These are phyloP conservation scores for Sprattus sprattus DNA, from an alignment of 2,113 vertebrate species.

Conservation along the genomic window DNA sequence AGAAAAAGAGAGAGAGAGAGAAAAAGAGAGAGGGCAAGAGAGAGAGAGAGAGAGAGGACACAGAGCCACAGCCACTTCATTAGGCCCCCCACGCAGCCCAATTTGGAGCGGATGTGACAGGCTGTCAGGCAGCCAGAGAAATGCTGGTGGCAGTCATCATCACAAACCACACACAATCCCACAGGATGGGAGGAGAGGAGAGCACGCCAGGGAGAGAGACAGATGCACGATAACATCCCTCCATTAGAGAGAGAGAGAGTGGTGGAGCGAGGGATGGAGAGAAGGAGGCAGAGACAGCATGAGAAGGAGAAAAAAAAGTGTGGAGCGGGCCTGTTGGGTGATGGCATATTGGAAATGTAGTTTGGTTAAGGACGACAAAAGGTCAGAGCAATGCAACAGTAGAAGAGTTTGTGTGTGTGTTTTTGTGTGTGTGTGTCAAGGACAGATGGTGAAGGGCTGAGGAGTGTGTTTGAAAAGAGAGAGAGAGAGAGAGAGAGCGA, in stretches of 20 bases:
- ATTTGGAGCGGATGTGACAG: slow-evolving; percentile 3
- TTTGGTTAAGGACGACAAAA: background rate
- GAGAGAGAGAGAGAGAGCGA: background rate
- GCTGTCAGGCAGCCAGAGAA: background rate
- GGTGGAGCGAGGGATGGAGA: background rate
- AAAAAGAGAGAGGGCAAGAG: background rate
- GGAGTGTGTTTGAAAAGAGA: background rate
- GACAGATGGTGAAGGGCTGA: background rate
- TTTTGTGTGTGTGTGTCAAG: background rate
- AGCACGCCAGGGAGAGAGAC: slow-evolving; percentile 9
- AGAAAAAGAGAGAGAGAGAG: background rate
- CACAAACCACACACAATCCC: background rate
- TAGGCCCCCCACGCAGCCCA: background rate
- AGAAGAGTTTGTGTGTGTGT: background rate
- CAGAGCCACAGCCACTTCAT: background rate
- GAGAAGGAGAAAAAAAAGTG: background rate
- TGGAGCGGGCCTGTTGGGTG: background rate
- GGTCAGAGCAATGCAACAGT: background rate
- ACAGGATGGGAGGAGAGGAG: slow-evolving; percentile 5
- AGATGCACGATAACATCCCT: background rate
- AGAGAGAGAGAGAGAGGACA: background rate
- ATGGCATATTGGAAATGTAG: slow-evolving; percentile 1
- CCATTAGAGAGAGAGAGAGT: background rate
- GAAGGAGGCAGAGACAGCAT: slow-evolving; percentile 37
- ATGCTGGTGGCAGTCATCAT: background rate